Evolutionary conservation across 2,888 invertebrate species (phyloP), one percentile per base, ranked within the genome.

Genomic region (Nymphalis c-album): DNA sequence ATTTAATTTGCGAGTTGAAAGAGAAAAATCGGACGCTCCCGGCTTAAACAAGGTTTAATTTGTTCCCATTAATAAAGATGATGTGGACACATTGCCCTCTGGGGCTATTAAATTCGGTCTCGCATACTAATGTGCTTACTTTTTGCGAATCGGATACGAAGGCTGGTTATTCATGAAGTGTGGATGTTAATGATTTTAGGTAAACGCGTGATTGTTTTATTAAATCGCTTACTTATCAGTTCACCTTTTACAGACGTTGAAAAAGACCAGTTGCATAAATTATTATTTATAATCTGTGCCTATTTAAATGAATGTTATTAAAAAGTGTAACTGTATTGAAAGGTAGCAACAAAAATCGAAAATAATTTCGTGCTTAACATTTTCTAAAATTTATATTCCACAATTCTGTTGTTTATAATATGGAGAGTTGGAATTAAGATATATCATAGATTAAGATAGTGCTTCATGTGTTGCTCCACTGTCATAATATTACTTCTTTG

Each of bases 61-160:
- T 87, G 86, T 83, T 77, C 75, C 75, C 85, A 89, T 91, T 90
- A 87, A 88, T 89, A 86, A 86, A 83, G 81, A 85, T 85, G 83
- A 90, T 85, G 84, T 83, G 83, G 80, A 87, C 78, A 78, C 80
- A 83, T 84, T 71, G 80, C 81, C 80, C 78, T 82, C 75, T 71
- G 78, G 72, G 76, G 76, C 78, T 73, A 75, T 78, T 75, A 77
- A 74, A 74, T 77, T 76, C 71, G 70, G 76, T 63, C 74, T 68
- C 71, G 72, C 76, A 76, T 76, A 76, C 71, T 73, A 75, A 79
- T 74, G 70, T 66, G 67, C 67, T 68, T 67, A 55, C 64, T 76
- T 78, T 78, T 77, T 74, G 75, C 73, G 63, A 68, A 67, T 74
- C 67, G 63, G 61, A 67, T 71, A 68, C 70, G 48, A 66, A 58